Conservation (phyloP, 2,888 invertebrate species). For the Aleiodes leptofemur region DNA sequence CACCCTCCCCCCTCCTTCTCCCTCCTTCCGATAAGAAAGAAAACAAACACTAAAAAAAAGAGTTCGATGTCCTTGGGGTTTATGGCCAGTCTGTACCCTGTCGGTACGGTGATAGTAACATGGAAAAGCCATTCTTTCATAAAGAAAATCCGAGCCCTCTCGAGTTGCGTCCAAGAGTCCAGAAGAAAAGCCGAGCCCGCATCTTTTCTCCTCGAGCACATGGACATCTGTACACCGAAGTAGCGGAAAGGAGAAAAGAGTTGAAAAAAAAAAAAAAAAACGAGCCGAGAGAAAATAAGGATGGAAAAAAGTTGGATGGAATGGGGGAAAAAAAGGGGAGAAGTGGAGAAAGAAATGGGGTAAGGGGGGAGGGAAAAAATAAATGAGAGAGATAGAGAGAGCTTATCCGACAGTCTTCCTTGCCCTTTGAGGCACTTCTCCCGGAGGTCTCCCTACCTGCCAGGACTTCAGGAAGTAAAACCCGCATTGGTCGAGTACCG, state of each 20-base stretch:
- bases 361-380: constrained; percentile 40
- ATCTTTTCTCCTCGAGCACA: constrained; percentile 24
- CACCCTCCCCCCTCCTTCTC: too few species aligned
- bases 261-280: neutral
- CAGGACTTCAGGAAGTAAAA: constrained; percentile 31
- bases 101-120: constrained; percentile 63
- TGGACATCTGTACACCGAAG: constrained; percentile 30
- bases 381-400: constrained; percentile 20
- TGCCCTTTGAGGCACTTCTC: constrained; percentile 29
- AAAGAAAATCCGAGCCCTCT: constrained; percentile 44
- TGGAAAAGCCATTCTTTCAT: constrained; percentile 72
- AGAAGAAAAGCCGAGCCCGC: constrained; percentile 16
- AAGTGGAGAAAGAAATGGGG: constrained; percentile 24
- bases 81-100: constrained; percentile 26
- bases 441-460: constrained; percentile 30
- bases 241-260: constrained; percentile 19
- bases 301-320: constrained; percentile 49
- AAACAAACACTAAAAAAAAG: constrained; percentile 28
- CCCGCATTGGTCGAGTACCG: constrained; percentile 27
- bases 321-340: constrained; percentile 43
- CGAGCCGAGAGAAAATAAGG: neutral
- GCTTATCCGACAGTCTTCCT: constrained; percentile 11
- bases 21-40: constrained; percentile 1
- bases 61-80: constrained; percentile 24
- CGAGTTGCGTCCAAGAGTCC: constrained; percentile 25